A percentile compares a stretch with the other conserved stretches of the same genome.
Evolutionary conservation across 2,113 vertebrate genomes (phyloP).

Genomic region (Picathartes gymnocephalus): DNA sequence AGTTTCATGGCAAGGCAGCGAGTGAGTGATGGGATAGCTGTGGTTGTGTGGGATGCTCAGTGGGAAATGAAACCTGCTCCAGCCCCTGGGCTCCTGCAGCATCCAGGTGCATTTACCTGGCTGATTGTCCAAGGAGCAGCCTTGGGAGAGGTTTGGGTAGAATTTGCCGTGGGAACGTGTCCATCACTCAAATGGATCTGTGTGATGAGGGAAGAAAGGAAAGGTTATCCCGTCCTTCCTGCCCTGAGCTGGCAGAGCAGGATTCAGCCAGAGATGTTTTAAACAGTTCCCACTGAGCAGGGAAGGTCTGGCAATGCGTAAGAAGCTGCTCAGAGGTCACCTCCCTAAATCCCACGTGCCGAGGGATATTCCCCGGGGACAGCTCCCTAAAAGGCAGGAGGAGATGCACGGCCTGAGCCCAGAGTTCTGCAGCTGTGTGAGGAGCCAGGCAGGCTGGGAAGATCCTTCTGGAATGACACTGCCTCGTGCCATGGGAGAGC

Average conservation of each 20-base stretch:
- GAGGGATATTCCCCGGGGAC: background rate
- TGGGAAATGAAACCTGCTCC: background rate
- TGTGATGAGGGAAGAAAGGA: background rate
- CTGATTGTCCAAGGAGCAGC: background rate
- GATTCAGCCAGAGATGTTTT: background rate
- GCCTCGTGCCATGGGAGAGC: background rate
- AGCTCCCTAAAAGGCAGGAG: background rate
- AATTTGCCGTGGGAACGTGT: accelerated
- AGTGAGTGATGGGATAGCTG: background rate
- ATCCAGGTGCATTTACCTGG: too few species aligned
- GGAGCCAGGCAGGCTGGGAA: background rate
- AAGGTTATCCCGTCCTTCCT: background rate
- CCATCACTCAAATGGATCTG: background rate
- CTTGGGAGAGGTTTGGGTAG: accelerated
- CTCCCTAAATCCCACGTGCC: background rate
- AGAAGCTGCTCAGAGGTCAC: background rate
- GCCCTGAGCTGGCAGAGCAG: background rate
- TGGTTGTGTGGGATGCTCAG: background rate
- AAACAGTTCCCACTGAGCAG: background rate
- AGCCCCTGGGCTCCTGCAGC: background rate
- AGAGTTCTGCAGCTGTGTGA: background rate
- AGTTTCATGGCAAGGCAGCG: background rate
- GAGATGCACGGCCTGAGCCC: background rate
- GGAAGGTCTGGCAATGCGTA: background rate
- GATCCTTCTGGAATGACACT: background rate